Evolutionary conservation across 2,797 vertebrate genomes (phyloP), one percentile per base, ranked within the genome.

Genomic region (Enoplosus armatus): DNA sequence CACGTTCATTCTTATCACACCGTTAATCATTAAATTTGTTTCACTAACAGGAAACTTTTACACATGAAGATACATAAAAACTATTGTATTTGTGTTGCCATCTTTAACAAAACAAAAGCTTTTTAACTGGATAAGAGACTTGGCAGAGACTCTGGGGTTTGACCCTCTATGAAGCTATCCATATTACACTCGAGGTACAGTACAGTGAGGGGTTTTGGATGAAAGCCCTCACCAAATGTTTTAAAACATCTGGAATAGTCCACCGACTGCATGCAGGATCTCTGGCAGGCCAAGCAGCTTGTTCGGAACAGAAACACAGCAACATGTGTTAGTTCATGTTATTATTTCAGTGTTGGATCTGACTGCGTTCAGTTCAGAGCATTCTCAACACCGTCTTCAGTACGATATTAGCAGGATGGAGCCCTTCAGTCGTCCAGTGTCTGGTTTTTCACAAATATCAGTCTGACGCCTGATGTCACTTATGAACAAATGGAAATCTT

Each of bases 401-500:
- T 39, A 56, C 39, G 33, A 18, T 67, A 26, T 26, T 33, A 77
- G 60, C 69, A 62, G 56, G 69, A 73, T 37, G 66, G 47, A 77
- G 85, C 24, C 45, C 37, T 12, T 56, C 39, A 6, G 54, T 72
- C 2, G 11, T 60, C 80, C 72, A 50, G 2, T 60, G 76, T 82
- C 79, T 86, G 85, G 47, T 79, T 73, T n/a, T 82, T 54, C 59
- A 70, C 71, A 39, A 82, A 58, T 72, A 56, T 26, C 72, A 47
- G 69, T 72, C 69, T 77, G 65, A 85, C 29, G 66, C 66, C 67
- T 81, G 71, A 77, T 76, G 87, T 82, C 80, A 81, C 60, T 50
- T 48, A 58, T 69, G 75, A 83, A 89, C 71, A 64, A 83, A 89
- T 87, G 87, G 89, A 89, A 89, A 91, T 85, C 15, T 73, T 59